A percentile compares a stretch with the other conserved stretches of the same genome.
These are phyloP conservation scores for Cyrtonyx montezumae DNA, from an alignment of 2,113 vertebrate species.

Conservation along the genomic window DNA sequence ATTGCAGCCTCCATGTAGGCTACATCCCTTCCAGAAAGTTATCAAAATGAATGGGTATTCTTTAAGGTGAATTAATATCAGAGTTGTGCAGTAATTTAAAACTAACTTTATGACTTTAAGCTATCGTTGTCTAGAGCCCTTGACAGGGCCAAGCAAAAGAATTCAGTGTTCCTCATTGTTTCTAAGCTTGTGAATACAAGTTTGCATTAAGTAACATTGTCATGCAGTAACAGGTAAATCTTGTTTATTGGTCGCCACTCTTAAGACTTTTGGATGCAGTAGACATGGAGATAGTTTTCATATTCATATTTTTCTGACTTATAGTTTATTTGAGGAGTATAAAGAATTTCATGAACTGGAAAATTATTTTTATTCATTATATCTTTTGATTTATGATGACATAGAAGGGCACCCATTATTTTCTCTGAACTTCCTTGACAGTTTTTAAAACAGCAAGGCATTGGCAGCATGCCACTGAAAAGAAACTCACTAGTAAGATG, in stretches of 20 bases:
- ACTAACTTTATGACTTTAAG: slow-evolving; percentile 13
- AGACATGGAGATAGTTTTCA: background rate
- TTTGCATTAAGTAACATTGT: slow-evolving; percentile 22
- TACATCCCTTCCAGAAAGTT: slow-evolving; percentile 39
- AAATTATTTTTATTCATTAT: slow-evolving; percentile 28
- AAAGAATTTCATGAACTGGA: background rate
- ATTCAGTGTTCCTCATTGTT: background rate
- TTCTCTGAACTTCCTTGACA: background rate
- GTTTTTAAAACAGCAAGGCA: background rate
- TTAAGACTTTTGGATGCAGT: background rate
- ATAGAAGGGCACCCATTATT: background rate
- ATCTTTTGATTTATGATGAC: background rate
- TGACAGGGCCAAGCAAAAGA: background rate
- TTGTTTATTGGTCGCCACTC: slow-evolving; percentile 20
- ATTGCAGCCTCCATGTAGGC: slow-evolving; percentile 42
- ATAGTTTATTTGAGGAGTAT: background rate
- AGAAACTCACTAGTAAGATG: background rate
- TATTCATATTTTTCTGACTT: slow-evolving; percentile 8
- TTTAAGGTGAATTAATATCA: slow-evolving; percentile 52
- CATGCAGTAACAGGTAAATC: slow-evolving; percentile 4
- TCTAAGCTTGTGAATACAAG: background rate
- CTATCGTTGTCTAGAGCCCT: background rate
- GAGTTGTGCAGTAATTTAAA: slow-evolving; percentile 30
- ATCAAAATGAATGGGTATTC: slow-evolving; percentile 44
- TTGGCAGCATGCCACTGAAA: background rate